phyloP scores from a whole-genome alignment of 2,113 vertebrate genomes.

The Cettia cetti region DNA sequence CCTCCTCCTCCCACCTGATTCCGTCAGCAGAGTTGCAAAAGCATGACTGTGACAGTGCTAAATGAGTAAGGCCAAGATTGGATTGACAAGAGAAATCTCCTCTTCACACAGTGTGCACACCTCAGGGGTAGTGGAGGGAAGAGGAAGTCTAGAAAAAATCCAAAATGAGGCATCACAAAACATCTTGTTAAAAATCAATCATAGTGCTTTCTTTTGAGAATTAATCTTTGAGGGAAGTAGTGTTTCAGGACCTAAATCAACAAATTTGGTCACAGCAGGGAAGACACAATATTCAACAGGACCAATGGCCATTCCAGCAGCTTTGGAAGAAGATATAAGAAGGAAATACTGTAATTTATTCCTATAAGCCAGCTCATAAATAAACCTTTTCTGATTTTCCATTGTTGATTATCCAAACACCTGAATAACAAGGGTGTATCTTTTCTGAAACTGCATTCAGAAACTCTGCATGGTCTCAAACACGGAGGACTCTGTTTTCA shows the following conservation, averaged over 20 bases:
- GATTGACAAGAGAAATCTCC: not conserved
- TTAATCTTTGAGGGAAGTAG: not conserved
- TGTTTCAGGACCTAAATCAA: not conserved
- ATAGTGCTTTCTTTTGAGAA: not conserved
- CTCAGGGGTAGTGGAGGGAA: not conserved
- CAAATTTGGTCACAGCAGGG: not conserved
- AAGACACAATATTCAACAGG: not conserved
- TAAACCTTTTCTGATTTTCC: not conserved
- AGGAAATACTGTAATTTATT: not conserved
- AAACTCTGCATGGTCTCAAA: not conserved
- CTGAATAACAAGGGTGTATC: not conserved
- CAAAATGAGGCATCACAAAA: not conserved
- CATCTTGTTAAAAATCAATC: not conserved
- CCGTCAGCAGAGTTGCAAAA: constrained; percentile 43
- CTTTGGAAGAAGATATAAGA: not conserved
- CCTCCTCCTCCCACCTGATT: constrained; percentile 43
- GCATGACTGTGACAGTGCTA: not conserved
- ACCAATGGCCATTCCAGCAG: not conserved
- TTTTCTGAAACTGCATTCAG: not conserved
- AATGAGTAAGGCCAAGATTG: constrained; percentile 2
- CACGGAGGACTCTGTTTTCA: not conserved
- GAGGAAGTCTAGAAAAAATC: not conserved
- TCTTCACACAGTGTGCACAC: not conserved
- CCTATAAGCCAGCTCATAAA: not conserved
- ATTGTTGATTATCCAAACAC: not conserved